These are phyloP conservation scores for Atrichornis clamosus DNA, from an alignment of 2,113 vertebrate genomes.

Conservation along the genomic window DNA sequence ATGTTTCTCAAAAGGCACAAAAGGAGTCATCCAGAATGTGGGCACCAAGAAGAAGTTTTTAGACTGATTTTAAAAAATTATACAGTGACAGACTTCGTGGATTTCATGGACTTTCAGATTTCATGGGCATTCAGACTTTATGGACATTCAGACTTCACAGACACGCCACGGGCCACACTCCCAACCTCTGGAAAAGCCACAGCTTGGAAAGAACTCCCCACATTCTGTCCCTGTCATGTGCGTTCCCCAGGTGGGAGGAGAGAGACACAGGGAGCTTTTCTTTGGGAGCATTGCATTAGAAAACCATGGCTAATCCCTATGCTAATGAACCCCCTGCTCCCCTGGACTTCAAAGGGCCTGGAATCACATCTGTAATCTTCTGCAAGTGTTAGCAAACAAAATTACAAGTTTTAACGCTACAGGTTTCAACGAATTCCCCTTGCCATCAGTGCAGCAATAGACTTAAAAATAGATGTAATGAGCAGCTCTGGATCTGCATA, in stretches of 20 bases:
- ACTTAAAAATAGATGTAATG: slow-evolving; percentile 45
- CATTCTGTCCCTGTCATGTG: rapidly evolving
- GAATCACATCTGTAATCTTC: slow-evolving; percentile 26
- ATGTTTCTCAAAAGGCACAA: neutral
- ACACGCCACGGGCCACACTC: neutral
- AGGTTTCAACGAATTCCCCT: slow-evolving; percentile 49
- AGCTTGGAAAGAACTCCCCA: neutral
- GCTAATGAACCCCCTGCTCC: slow-evolving; percentile 30
- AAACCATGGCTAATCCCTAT: slow-evolving; percentile 18
- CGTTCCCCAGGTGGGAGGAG: neutral
- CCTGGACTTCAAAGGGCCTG: slow-evolving; percentile 32
- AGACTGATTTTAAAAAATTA: neutral
- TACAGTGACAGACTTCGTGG: too few relatives aligned
- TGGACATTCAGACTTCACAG: neutral
- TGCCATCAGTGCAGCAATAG: neutral
- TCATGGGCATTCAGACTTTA: neutral
- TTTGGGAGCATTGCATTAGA: neutral
- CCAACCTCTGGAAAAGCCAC: neutral
- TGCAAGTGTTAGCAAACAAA: slow-evolving; percentile 58
- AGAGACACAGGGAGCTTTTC: neutral
- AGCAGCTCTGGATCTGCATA: slow-evolving; percentile 20
- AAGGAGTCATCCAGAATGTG: neutral
- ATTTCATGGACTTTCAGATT: neutral
- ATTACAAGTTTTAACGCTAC: slow-evolving; percentile 40
- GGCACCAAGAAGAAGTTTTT: neutral